These are phyloP conservation scores for Patella depressa DNA, from an alignment of 2,888 invertebrate genomes.

Conservation along the genomic window DNA sequence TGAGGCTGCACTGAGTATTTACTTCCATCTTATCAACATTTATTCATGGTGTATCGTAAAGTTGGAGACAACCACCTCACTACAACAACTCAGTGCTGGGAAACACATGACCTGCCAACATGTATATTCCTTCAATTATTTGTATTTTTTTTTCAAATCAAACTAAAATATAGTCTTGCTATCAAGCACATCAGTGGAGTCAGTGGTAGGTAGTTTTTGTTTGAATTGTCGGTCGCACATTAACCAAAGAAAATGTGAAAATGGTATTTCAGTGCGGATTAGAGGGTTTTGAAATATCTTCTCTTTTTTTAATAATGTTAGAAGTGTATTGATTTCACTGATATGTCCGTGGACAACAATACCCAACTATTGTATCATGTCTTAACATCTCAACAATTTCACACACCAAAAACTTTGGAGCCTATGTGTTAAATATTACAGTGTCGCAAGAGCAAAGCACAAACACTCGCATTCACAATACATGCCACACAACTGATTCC, in stretches of 20 bases:
- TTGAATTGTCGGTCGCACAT: background rate
- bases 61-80: background rate
- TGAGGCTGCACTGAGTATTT: background rate
- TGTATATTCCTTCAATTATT: no score
- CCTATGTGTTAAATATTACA: background rate
- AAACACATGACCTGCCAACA: no score
- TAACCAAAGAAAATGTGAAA: background rate
- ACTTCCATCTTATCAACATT: background rate
- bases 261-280: background rate
- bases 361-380: background rate
- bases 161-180: no score
- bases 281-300: background rate
- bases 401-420: background rate
- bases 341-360: slow-evolving; percentile 1
- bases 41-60: background rate
- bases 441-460: background rate
- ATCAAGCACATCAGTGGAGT: no score
- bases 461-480: no score
- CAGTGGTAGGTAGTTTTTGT: background rate
- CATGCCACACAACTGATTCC: no score
- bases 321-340: background rate
- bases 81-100: background rate
- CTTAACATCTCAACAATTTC: slow-evolving; percentile 6
- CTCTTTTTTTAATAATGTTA: slow-evolving; percentile 3
- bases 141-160: no score